These are phyloP conservation scores for Danaus plexippus DNA, from an alignment of 1,140 invertebrate genomes.

Conservation along the genomic window DNA sequence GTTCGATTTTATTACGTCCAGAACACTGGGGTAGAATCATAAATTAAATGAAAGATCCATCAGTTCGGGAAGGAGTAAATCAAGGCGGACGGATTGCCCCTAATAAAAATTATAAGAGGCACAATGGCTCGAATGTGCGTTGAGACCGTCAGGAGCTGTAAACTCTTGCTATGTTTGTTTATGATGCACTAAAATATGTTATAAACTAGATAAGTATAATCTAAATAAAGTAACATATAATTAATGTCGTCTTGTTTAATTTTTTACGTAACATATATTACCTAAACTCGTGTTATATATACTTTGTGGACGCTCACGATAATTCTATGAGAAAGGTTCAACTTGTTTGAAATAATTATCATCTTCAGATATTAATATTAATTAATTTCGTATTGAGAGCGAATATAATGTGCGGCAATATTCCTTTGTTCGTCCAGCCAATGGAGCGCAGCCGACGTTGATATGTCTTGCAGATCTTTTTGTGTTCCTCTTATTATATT, in stretches of 20 bases:
- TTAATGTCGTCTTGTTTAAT: slow-evolving; percentile 33
- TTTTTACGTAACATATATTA: no score
- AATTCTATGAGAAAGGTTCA: no score
- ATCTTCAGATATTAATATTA: not conserved
- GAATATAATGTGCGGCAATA: slow-evolving; percentile 58
- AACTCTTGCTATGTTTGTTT: slow-evolving; percentile 70
- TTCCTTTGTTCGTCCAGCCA: slow-evolving; percentile 64
- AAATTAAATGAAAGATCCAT: slow-evolving; percentile 71
- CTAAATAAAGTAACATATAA: slow-evolving; percentile 66
- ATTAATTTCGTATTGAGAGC: slow-evolving; percentile 36
- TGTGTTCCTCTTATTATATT: slow-evolving; percentile 67
- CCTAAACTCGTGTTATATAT: no score
- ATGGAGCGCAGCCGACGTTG: slow-evolving; percentile 56
- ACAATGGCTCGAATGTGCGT: slow-evolving; percentile 65
- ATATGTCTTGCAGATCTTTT: slow-evolving; percentile 60
- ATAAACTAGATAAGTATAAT: slow-evolving; percentile 70
- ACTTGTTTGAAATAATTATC: no score
- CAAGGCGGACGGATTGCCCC: slow-evolving; percentile 69
- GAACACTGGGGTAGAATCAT: slow-evolving; percentile 63
- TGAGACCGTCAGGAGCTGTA: slow-evolving; percentile 63
- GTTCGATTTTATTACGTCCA: slow-evolving; percentile 61
- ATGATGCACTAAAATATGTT: slow-evolving; percentile 70
- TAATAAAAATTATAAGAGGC: slow-evolving; percentile 72
- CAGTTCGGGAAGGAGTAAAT: slow-evolving; percentile 71
- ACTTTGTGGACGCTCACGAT: no score